Base-by-base conservation (phyloP, 2,888 invertebrate species). In the Temnothorax rugatulus region DNA sequence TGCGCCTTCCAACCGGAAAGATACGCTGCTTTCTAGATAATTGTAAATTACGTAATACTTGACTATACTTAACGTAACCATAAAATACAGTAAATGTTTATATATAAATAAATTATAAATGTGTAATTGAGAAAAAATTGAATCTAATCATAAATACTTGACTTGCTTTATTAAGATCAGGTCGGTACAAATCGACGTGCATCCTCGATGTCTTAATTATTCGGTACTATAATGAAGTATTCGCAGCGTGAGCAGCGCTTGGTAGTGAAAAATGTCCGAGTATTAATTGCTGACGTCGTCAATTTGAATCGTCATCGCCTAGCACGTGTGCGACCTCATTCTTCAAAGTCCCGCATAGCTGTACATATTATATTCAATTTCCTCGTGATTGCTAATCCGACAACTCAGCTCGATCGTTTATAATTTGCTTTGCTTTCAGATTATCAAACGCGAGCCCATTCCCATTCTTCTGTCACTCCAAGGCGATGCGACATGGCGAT, bases 251-350 rank as follows among this genome's bases (percentile, higher is more conserved):
- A 54, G 25, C n/a, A 54, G 57, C 21, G 21, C 21, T 25, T 71
- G 18, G 59, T 57, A 34, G 2, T 71, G 47, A 73, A 79, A 73
- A 79, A 73, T 79, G 41, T 13, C 44, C n/a, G 47, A n/a, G 7
- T 47, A 54, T 85, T 84, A 83, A 88, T 86, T 61, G 76, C 47
- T 68, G 82, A 79, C 77, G 44, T 57, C 29, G 18, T 34, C n/a
- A 4, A 11, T 76, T 61, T 29, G 15, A 52, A 0, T 68, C 38
- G n/a, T 11, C 2, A 25, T 59, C 29, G 47, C 21, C 64, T 59
- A 75, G n/a, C 82, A 84, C 81, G 90, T 71, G 84, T 63, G 79
- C 66, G 81, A 85, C 64, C 81, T 71, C 76, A 29, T 81, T 50
- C n/a, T 7, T 61, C 29, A 54, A 59, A 73, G n/a, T n/a, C 50